Conservation (phyloP, 2,797 vertebrate species). For the Peromyscus nudipes region DNA sequence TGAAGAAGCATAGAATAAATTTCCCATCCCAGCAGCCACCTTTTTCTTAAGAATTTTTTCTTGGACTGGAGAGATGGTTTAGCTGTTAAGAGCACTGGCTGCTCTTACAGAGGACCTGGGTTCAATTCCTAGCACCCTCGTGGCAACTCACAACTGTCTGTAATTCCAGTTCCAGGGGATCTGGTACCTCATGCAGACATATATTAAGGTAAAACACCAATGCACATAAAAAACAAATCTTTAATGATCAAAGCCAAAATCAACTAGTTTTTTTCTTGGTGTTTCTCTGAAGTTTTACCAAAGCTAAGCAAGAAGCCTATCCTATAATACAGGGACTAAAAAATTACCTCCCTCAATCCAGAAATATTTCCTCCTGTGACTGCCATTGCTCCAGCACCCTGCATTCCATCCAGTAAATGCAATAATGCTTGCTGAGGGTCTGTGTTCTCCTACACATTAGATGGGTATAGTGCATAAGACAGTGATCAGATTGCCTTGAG, state of each 20-base stretch:
- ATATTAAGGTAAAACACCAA: neutral
- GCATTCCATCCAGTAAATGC: neutral
- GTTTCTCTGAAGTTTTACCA: slow-evolving; percentile 10
- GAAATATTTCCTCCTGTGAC: neutral
- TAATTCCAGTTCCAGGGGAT: neutral
- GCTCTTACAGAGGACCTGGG: neutral
- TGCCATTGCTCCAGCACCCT: neutral
- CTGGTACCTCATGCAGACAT: neutral
- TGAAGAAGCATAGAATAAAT: neutral
- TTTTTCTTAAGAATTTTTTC: neutral
- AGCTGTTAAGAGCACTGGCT: neutral
- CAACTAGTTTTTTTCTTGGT: neutral
- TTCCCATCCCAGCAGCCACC: neutral
- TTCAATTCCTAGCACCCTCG: neutral
- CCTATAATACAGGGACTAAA: neutral
- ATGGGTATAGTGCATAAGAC: neutral
- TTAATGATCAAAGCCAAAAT: neutral
- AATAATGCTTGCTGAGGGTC: neutral
- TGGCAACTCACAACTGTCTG: neutral
- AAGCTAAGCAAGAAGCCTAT: neutral
- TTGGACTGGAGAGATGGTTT: neutral
- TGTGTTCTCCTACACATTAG: neutral
- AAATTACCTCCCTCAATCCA: neutral
- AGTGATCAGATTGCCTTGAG: neutral
- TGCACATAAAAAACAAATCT: neutral